Conservation (phyloP, 2,797 vertebrate genomes). For the Leptodactylus fallax region DNA sequence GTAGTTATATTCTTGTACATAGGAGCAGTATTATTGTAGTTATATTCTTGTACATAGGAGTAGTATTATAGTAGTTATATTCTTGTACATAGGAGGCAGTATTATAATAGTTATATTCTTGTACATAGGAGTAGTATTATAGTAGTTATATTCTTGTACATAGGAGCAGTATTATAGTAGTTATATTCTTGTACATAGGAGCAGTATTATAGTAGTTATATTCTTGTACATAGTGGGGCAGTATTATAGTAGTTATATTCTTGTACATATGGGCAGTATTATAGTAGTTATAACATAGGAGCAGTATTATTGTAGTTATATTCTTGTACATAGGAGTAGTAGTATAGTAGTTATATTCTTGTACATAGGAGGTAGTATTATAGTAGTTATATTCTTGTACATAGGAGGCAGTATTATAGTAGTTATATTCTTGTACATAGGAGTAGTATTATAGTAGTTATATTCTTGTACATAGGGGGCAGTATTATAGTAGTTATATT, state of each 20-base stretch:
- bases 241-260: no score
- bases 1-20: slow-evolving; percentile 14
- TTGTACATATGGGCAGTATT: no score
- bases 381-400: slow-evolving; percentile 6
- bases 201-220: no score
- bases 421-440: slow-evolving; percentile 6
- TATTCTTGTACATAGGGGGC: neutral
- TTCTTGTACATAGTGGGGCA: no score
- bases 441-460: slow-evolving; percentile 1
- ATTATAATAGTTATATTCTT: slow-evolving; percentile 13
- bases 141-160: neutral
- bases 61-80: slow-evolving; percentile 14
- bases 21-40: slow-evolving; percentile 9
- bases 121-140: neutral
- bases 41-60: neutral
- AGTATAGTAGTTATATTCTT: no score
- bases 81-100: neutral
- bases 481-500: slow-evolving; percentile 10
- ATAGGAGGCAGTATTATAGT: neutral
- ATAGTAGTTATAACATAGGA: no score
- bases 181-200: neutral
- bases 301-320: no score
- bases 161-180: neutral
- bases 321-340: no score
- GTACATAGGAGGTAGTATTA: neutral